Percentiles rank a stretch among this genome's conserved stretches.
Conservation (phyloP, 2,888 invertebrate species). For the Caenorhabditis panamensis region DNA sequence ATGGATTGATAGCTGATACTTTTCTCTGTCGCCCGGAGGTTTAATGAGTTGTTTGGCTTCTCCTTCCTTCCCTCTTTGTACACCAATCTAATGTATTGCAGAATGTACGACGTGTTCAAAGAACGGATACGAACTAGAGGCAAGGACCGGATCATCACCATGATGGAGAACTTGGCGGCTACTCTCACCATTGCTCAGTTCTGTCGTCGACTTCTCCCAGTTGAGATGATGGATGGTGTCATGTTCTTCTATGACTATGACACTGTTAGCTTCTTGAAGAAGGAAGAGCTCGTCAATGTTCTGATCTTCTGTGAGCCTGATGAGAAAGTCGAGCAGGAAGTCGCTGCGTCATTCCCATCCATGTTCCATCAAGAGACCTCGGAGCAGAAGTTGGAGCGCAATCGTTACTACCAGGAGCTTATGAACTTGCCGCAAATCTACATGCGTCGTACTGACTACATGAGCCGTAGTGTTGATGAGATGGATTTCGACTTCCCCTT, state of each 20-base stretch:
- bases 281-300: slow-evolving; percentile 36
- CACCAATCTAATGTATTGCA: too few species aligned
- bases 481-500: slow-evolving; percentile 20
- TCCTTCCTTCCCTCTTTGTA: too few species aligned
- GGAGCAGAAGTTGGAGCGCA: slow-evolving; percentile 30
- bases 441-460: slow-evolving; percentile 33
- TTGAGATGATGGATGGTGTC: slow-evolving; percentile 37
- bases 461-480: slow-evolving; percentile 1
- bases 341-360: slow-evolving; percentile 26
- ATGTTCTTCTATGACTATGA: slow-evolving; percentile 48
- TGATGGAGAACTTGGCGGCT: slow-evolving; percentile 45
- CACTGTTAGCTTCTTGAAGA: slow-evolving; percentile 34
- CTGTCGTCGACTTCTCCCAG: slow-evolving; percentile 42
- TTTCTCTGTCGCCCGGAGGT: slow-evolving; percentile 2
- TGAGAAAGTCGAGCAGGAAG: slow-evolving; percentile 9
- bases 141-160: slow-evolving; percentile 18
- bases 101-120: slow-evolving; percentile 56
- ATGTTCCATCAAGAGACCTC: slow-evolving; percentile 31
- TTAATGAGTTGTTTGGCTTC: too few species aligned
- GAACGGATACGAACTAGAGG: slow-evolving; percentile 29
- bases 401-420: slow-evolving; percentile 26
- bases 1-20: slow-evolving; percentile 54
- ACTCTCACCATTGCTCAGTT: slow-evolving; percentile 22
- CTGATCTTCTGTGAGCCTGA: slow-evolving; percentile 38
- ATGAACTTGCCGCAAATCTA: slow-evolving; percentile 17